phyloP scores from a whole-genome alignment of 1,140 invertebrate genomes.

The Aphis craccivora region DNA sequence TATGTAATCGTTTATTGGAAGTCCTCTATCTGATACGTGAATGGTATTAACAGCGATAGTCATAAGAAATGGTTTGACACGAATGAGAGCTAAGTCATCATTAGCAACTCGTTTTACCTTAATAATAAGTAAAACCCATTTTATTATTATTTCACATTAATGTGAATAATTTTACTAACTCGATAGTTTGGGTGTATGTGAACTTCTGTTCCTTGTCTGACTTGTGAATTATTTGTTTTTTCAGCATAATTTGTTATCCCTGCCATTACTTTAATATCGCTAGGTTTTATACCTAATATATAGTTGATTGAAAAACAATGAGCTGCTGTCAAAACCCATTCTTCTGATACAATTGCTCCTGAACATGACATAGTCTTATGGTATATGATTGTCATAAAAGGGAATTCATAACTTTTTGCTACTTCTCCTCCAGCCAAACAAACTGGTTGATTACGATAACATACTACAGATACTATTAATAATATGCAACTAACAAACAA shows the following conservation, averaged over 20 bases:
- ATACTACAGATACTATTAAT: constrained; percentile 12
- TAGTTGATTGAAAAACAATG: constrained; percentile 58
- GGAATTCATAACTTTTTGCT: background rate
- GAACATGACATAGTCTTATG: constrained; percentile 40
- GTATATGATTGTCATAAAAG: background rate
- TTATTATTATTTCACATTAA: background rate
- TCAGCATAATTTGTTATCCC: constrained; percentile 59
- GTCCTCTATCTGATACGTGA: constrained; percentile 58
- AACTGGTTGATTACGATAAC: background rate
- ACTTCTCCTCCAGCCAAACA: background rate
- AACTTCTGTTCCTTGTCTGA: constrained; percentile 52
- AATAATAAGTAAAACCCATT: background rate
- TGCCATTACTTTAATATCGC: constrained; percentile 56
- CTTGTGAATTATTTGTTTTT: constrained; percentile 29
- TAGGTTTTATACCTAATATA: constrained; percentile 40
- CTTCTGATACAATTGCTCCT: constrained; percentile 36
- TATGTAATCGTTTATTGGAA: constrained; percentile 55
- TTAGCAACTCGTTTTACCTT: constrained; percentile 59
- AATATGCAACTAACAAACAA: background rate
- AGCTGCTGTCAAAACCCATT: constrained; percentile 59
- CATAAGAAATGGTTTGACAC: constrained; percentile 59
- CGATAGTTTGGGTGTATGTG: constrained; percentile 57
- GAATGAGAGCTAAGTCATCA: constrained; percentile 59
- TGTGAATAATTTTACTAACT: constrained; percentile 17
- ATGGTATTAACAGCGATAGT: constrained; percentile 54